Evolutionary conservation across 2,797 vertebrate species (phyloP).

Genomic region (Rhinatrema bivittatum): DNA sequence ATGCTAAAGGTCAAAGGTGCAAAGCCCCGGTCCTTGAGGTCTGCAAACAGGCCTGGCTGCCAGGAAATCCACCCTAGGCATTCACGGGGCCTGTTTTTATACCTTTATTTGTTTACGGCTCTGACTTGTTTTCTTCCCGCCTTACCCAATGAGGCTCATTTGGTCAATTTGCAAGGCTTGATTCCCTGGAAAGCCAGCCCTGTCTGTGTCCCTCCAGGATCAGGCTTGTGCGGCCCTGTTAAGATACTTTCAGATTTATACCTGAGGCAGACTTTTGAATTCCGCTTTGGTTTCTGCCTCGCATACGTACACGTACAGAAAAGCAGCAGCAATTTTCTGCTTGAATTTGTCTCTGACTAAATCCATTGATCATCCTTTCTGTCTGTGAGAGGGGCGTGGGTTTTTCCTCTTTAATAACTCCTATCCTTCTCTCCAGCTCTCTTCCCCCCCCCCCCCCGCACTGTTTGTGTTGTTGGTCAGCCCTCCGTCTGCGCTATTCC

Average conservation of each 20-base stretch:
- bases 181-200: no score
- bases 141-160: no score
- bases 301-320: slow-evolving; percentile 98
- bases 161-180: no score
- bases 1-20: no score
- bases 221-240: no score
- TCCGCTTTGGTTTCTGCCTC: slow-evolving; percentile 59
- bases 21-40: no score
- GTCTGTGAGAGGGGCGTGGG: slow-evolving; percentile 89
- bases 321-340: slow-evolving; percentile 99
- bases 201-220: no score
- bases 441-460: slow-evolving; percentile 37
- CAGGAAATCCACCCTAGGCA: no score
- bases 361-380: slow-evolving; percentile 99
- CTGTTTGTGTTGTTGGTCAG: slow-evolving; percentile 96
- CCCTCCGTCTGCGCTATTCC: slow-evolving; percentile 82
- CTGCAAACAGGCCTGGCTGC: no score
- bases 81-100: no score
- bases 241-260: slow-evolving; percentile 22
- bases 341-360: slow-evolving; percentile 99
- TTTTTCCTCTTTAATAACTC: slow-evolving; percentile 99
- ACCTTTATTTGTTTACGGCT: no score
- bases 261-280: slow-evolving; percentile 37
- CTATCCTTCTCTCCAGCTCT: slow-evolving; percentile 87
- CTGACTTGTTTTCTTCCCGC: no score